Conservation (phyloP, 2,113 vertebrate species). For the Brevimyrus niger region DNA sequence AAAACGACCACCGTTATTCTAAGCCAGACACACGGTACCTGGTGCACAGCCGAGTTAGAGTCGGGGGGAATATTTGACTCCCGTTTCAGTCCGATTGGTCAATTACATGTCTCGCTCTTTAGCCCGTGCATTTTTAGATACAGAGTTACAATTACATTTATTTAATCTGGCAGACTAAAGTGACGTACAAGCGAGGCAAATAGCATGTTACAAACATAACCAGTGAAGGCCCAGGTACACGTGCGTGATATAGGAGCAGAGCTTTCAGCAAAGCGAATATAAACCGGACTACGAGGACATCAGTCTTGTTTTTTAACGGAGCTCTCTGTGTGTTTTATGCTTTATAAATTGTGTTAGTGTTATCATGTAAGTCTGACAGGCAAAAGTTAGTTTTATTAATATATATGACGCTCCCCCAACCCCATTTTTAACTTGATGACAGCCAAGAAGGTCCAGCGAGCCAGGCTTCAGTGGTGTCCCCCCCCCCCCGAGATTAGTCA, state of each 20-base stretch:
- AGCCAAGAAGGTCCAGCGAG: slow-evolving; percentile 19
- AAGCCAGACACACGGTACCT: not conserved
- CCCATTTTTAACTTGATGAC: not conserved
- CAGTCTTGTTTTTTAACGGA: not conserved
- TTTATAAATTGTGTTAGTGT: not conserved
- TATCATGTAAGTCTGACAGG: not conserved
- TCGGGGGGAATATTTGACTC: not conserved
- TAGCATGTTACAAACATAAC: not conserved
- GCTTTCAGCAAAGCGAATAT: not conserved
- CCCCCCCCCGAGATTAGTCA: slow-evolving; percentile 25
- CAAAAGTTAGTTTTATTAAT: not conserved
- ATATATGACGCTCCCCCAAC: not conserved
- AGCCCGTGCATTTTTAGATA: not conserved
- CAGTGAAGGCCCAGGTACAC: not conserved
- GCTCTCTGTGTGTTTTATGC: not conserved
- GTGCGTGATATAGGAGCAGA: not conserved
- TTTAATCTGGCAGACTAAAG: not conserved
- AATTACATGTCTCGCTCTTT: not conserved
- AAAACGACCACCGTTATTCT: not conserved
- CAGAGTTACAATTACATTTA: not conserved
- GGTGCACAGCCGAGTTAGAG: not conserved
- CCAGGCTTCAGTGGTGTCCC: slow-evolving; percentile 40
- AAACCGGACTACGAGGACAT: not conserved
- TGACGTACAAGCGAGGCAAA: not conserved
- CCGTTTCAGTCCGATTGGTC: not conserved